Evolutionary conservation across 1,140 invertebrate genomes (phyloP).

Genomic region (Drosophila albomicans): DNA sequence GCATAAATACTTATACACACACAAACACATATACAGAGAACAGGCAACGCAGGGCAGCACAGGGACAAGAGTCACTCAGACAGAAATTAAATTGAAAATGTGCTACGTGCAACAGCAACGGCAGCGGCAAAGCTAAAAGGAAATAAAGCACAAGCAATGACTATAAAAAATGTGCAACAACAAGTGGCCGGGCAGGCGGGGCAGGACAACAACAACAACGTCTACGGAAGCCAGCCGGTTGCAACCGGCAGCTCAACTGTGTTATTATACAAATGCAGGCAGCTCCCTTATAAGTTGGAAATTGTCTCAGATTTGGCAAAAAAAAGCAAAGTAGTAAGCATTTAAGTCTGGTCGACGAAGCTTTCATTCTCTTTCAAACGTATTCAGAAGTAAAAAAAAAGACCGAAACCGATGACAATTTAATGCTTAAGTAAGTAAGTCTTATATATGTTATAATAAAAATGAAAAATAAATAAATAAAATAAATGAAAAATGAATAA

Average conservation of each 20-base stretch:
- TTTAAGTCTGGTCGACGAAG: neutral
- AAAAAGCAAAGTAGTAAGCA: neutral
- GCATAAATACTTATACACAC: slow-evolving; percentile 33
- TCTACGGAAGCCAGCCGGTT: slow-evolving; percentile 61
- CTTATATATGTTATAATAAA: neutral
- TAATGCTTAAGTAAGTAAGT: neutral
- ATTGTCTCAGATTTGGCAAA: slow-evolving; percentile 75
- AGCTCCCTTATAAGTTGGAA: slow-evolving; percentile 68
- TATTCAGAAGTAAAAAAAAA: neutral
- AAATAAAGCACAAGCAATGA: slow-evolving; percentile 75
- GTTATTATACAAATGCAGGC: slow-evolving; percentile 78
- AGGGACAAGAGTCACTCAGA: slow-evolving; percentile 54
- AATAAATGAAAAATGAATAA: too few species aligned
- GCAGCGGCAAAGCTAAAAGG: slow-evolving; percentile 64
- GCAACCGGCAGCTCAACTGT: slow-evolving; percentile 66
- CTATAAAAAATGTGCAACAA: slow-evolving; percentile 65
- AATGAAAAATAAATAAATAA: neutral
- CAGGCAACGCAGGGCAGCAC: slow-evolving; percentile 3
- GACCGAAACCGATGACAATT: neutral
- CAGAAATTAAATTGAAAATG: slow-evolving; percentile 83
- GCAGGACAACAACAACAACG: slow-evolving; percentile 21
- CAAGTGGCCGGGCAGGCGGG: slow-evolving; percentile 65
- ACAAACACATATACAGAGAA: neutral
- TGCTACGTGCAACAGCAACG: slow-evolving; percentile 44
- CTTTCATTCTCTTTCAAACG: slow-evolving; percentile 14